Evolutionary conservation across 2,113 vertebrate species (phyloP).

Genomic region (Channa argus): DNA sequence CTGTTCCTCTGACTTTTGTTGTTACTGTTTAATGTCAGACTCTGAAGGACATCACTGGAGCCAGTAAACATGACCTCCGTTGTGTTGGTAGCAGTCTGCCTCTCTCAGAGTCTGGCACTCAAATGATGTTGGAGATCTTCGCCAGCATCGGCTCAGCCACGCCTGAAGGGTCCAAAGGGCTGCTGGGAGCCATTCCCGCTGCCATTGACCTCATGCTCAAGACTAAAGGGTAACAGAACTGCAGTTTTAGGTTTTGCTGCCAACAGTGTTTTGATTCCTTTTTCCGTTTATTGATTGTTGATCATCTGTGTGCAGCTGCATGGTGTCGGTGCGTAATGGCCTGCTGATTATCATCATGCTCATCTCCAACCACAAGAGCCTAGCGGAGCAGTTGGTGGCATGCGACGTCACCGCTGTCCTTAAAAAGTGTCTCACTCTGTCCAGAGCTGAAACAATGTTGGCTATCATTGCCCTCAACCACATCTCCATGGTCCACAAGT

Average conservation of each 20-base stretch:
- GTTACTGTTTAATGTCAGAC: slow-evolving; percentile 74
- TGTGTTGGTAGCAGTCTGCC: slow-evolving; percentile 67
- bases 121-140: slow-evolving; percentile 95
- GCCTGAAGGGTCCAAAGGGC: slow-evolving; percentile 82
- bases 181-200: slow-evolving; percentile 87
- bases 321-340: slow-evolving; percentile 87
- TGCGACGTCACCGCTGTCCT: slow-evolving; percentile 83
- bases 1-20: background rate
- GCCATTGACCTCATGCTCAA: slow-evolving; percentile 89
- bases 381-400: slow-evolving; percentile 90
- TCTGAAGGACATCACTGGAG: slow-evolving; percentile 91
- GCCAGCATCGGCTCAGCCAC: slow-evolving; percentile 95
- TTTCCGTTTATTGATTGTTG: background rate
- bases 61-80: slow-evolving; percentile 84
- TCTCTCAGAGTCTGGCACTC: slow-evolving; percentile 86
- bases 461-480: slow-evolving; percentile 87
- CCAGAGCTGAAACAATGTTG: slow-evolving; percentile 81
- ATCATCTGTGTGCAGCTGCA: slow-evolving; percentile 78
- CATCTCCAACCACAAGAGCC: slow-evolving; percentile 88
- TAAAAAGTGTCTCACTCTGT: slow-evolving; percentile 78
- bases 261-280: background rate
- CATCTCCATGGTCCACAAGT: slow-evolving; percentile 87
- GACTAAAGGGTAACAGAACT: slow-evolving; percentile 81
- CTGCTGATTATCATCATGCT: slow-evolving; percentile 91
- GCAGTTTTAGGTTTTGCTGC: accelerated